phyloP scores from a whole-genome alignment of 2,797 vertebrate species.

The Oreonectes daqikongensis region DNA sequence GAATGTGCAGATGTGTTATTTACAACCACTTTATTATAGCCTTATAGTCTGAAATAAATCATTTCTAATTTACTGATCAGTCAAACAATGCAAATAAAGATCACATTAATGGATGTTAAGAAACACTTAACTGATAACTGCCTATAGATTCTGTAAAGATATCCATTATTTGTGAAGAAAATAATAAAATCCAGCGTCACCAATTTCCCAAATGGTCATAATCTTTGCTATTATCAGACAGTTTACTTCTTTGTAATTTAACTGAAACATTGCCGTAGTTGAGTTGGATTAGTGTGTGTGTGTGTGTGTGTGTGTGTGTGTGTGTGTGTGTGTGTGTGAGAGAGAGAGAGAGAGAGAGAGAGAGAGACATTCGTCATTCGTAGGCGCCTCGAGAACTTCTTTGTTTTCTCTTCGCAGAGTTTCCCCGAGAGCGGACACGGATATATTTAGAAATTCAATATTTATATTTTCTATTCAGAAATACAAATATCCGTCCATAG shows the following conservation, averaged over 20 bases:
- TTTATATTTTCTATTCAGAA: conserved; percentile 71
- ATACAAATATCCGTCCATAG: conserved; percentile 69
- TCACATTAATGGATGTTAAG: not conserved
- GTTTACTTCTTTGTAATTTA: conserved; percentile 32
- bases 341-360: not conserved
- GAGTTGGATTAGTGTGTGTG: conserved; percentile 7
- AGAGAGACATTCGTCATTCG: conserved; percentile 32
- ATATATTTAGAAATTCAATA: conserved; percentile 61
- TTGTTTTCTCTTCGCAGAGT: conserved; percentile 48
- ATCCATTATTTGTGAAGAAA: not conserved
- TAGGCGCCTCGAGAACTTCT: conserved; percentile 48
- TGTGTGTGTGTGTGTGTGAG: not conserved
- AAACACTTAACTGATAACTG: not conserved
- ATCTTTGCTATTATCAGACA: conserved; percentile 15
- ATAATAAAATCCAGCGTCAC: not conserved
- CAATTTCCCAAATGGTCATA: not conserved
- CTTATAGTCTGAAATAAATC: too few species aligned
- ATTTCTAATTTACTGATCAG: not conserved
- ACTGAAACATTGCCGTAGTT: conserved; percentile 39
- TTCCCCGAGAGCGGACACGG: conserved; percentile 62
- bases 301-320: too few species aligned
- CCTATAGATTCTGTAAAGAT: not conserved
- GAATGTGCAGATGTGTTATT: too few species aligned
- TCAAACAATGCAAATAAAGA: not conserved
- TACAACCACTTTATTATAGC: too few species aligned